Base-by-base conservation (phyloP, 2,888 invertebrate species). In the Stenodera caucasica region DNA sequence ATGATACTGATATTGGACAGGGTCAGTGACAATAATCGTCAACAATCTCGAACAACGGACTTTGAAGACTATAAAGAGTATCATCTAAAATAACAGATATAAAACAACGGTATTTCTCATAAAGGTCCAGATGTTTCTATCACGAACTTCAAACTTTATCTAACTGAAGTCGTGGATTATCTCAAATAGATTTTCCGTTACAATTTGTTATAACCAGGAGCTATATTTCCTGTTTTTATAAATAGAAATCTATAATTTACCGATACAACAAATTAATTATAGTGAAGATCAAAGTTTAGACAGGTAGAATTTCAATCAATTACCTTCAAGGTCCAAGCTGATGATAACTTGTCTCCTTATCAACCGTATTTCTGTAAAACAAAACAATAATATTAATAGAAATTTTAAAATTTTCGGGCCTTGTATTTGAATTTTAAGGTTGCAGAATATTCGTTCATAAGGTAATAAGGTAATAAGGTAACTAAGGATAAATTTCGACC, bases 51-150 rank as follows among this genome's bases (percentile, higher is more conserved):
- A 15, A 15, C 4, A 51, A 30, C 51, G 29, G 51, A 51, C 5
- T 51, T 51, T 21, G 12, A 12, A 12, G 8, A 33, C 15, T 32
- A 32, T 52, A 32, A 51, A 51, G 30, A 51, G 6, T 11, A 11
- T 2, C 12, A n/a, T 14, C 29, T n/a, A 8, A 12, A 45, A 21
- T 21, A 4, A 21, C 45, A 2, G 11, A 18, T 21, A n/a, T n/a
- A n/a, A 35, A 14, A 54, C 50, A 55, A 59, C 59, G 59, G 59
- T 59, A 58, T 12, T 21, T n/a, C 0, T 45, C 8, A 37, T 40
- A 49, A 33, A 55, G 32, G 18, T 49, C 59, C 59, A 59, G 59
- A 51, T 59, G 59, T 59, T 55, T 53, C 29, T 59, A 49, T 59
- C 55, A 55, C 55, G 59, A 59, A 55, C 55, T 54, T 49, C 37